Base-by-base conservation (phyloP, 2,888 invertebrate species). In the Latheticus oryzae region DNA sequence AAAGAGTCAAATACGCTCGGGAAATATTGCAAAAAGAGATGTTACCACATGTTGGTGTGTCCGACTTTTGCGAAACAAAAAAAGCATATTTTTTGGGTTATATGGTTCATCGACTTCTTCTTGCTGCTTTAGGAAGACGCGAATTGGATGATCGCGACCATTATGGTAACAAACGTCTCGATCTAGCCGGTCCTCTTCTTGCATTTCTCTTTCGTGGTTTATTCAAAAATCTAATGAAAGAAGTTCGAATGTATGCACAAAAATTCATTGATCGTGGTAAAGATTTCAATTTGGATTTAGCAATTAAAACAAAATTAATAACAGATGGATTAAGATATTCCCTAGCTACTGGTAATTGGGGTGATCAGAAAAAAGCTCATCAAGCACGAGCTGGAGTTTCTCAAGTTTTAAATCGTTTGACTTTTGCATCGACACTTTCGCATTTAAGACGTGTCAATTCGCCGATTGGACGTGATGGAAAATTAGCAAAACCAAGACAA, bases 11-110 rank as follows among this genome's bases (percentile, higher is more conserved):
- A 81, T 99, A 99, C 81, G 98, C 99, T 0, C 87, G 94, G 75
- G 99, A 99, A 88, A 99, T 99, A 80, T 82, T 99, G 60, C 99
- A 99, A 75, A 99, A 99, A 75, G 99, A 99, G 90, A 97, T 98
- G 95, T 84, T 99, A 69, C 99, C 99, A 0, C 99, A 99, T 81
- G 98, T 99, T 55, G 99, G 99, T 64, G 96, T 99, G 1, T 97
- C 97, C 26, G 98, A 99, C 77, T 98, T 97, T 78, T 99, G 99
- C 83, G 99, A 99, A 81, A 99, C 99, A 0, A 99, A 98, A 77
- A 99, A 99, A 75, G 99, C 99, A 0, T 98, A 97, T 76, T 98
- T 97, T 76, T 83, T 97, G 64, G 97, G 97, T 74, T 99, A 99
- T 77, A 99, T 99, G 99, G 99, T 99, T 0, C 98, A 99, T 78